Evolutionary conservation across 2,888 invertebrate genomes (phyloP).

Genomic region (Theretra japonica): DNA sequence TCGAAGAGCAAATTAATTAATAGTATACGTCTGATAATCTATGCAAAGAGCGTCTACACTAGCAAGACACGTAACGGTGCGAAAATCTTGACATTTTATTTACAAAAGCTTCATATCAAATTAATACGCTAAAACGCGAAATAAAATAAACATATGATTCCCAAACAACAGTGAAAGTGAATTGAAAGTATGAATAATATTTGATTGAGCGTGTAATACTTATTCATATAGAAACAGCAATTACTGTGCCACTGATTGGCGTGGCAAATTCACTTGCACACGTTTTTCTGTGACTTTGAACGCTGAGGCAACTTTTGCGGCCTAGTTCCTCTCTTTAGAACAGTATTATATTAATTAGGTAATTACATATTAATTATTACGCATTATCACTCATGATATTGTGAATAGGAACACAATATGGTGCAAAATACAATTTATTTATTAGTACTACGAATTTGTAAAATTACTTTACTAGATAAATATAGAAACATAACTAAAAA

Average conservation of each 20-base stretch:
- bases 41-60: too few relatives aligned
- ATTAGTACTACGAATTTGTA: too few relatives aligned
- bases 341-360: too few relatives aligned
- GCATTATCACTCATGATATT: too few relatives aligned
- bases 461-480: too few relatives aligned
- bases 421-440: too few relatives aligned
- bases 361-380: too few relatives aligned
- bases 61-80: too few relatives aligned
- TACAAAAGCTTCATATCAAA: not conserved
- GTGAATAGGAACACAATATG: too few relatives aligned
- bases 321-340: not conserved
- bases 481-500: too few relatives aligned
- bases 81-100: not conserved
- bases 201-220: constrained; percentile 36
- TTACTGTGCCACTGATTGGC: not conserved
- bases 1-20: too few relatives aligned
- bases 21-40: too few relatives aligned
- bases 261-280: not conserved
- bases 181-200: constrained; percentile 42
- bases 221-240: constrained; percentile 11
- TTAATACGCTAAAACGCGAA: not conserved
- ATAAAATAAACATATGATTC: not conserved
- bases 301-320: constrained; percentile 11
- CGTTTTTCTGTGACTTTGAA: not conserved
- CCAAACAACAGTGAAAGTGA: constrained; percentile 36